A percentile compares a stretch with the other conserved stretches of the same genome.
phyloP scores from a whole-genome alignment of 2,113 vertebrate species.

The Pycnonotus jocosus region DNA sequence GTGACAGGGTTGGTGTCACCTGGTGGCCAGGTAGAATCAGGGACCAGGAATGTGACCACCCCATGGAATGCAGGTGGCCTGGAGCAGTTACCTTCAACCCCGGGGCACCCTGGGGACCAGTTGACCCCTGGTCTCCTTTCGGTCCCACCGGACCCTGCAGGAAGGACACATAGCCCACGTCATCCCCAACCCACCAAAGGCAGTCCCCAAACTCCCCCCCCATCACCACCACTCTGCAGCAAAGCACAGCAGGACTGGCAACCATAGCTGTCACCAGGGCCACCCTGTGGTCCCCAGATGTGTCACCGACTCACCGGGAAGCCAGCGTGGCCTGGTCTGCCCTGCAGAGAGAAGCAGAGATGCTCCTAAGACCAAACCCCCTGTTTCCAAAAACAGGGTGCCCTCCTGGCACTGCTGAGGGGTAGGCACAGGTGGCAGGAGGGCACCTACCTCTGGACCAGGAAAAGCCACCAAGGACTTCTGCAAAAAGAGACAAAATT shows the following conservation, averaged over 20 bases:
- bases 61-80: accelerated
- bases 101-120: constrained; percentile 45
- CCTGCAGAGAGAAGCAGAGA: constrained; percentile 28
- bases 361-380: background rate
- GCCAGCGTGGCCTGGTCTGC: background rate
- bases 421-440: background rate
- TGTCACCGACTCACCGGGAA: constrained; percentile 35
- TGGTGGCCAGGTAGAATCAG: background rate
- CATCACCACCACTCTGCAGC: background rate
- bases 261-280: background rate
- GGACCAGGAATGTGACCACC: background rate
- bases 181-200: background rate
- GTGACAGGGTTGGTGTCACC: background rate
- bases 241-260: background rate
- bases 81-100: constrained; percentile 61
- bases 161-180: background rate
- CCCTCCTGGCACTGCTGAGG: background rate
- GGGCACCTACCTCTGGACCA: constrained; percentile 53
- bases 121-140: constrained; percentile 49
- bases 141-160: constrained; percentile 59
- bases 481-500: background rate
- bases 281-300: background rate
- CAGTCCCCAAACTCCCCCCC: background rate
- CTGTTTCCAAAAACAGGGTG: background rate
- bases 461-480: background rate